Evolutionary conservation across 2,797 vertebrate genomes (phyloP), one percentile per base, ranked within the genome.

Genomic region (Valencia hispanica): DNA sequence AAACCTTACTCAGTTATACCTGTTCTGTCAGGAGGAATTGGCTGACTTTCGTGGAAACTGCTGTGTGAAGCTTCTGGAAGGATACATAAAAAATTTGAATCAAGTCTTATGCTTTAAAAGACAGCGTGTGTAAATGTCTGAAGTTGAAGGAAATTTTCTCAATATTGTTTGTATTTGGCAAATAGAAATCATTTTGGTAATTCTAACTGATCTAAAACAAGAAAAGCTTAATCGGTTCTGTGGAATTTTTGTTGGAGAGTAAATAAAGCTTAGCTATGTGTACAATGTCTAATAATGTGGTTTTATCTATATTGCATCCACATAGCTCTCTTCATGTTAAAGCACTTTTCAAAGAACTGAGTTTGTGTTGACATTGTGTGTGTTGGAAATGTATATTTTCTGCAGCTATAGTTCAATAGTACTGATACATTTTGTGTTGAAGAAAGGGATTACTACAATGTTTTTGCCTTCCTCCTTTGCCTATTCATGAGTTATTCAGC

Each of bases 321-420:
- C 75, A 84, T 73, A 81, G 78, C 59, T 72, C 36, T 73, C 68
- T 72, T 66, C 36, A n/a, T 80, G 78, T 84, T 68, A 51, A 5
- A 86, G 84, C 3, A 85, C 84, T 72, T 79, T 72, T 51, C 78
- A 73, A 74, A 84, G 73, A 45, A 74, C 84, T 63, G 2, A 51
- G 71, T 75, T 82, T 85, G 75, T 89, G 84, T 92, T 87, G 82
- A 91, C 86, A 86, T 83, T 81, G 78, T 83, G 78, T 85, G 83
- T 78, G 65, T 90, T 91, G 41, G 90, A 90, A 89, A 91, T 92
- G 93, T 86, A 77, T 83, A 83, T 91, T 84, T 83, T 75, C 79
- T 75, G 12, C 74, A 55, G 76, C 22, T 51, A 51, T 20, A 25
- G 9, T 65, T 65, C 12, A 41, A 2, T 69, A 66, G 83, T 86